phyloP scores from a whole-genome alignment of 2,113 vertebrate species.

The Eupsittula cactorum region DNA sequence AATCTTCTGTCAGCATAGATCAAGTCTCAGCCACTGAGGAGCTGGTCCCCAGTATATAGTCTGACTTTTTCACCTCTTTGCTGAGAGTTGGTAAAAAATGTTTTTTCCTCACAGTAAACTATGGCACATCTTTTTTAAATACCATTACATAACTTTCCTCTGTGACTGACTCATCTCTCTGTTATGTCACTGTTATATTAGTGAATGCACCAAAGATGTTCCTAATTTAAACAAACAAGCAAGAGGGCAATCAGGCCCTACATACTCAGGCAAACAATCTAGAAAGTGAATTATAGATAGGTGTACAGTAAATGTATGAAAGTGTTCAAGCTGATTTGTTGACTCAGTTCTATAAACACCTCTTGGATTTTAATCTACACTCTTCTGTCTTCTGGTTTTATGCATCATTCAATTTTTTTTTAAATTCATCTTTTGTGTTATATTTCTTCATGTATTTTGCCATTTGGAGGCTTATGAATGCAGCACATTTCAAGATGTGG shows the following conservation, averaged over 20 bases:
- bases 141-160: not conserved
- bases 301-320: conserved; percentile 63
- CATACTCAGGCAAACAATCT: conserved; percentile 61
- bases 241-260: conserved; percentile 30
- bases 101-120: not conserved
- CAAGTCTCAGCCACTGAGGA: not conserved
- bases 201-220: not conserved
- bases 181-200: conserved; percentile 32
- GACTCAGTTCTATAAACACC: conserved; percentile 73
- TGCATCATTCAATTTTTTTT: conserved; percentile 9
- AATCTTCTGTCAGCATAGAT: not conserved
- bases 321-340: conserved; percentile 66
- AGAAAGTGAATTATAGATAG: conserved; percentile 75
- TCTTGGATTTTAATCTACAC: conserved; percentile 60
- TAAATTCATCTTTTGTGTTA: conserved; percentile 49
- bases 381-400: conserved; percentile 39
- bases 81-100: not conserved
- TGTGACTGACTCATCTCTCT: conserved; percentile 24
- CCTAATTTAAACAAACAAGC: conserved; percentile 46
- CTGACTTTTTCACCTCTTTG: not conserved
- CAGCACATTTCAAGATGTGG: conserved; percentile 18
- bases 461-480: conserved; percentile 21
- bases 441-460: conserved; percentile 38
- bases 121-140: not conserved
- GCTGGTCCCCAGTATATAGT: not conserved